These are phyloP conservation scores for Melinaea marsaeus DNA, from an alignment of 2,888 invertebrate species.

Conservation along the genomic window DNA sequence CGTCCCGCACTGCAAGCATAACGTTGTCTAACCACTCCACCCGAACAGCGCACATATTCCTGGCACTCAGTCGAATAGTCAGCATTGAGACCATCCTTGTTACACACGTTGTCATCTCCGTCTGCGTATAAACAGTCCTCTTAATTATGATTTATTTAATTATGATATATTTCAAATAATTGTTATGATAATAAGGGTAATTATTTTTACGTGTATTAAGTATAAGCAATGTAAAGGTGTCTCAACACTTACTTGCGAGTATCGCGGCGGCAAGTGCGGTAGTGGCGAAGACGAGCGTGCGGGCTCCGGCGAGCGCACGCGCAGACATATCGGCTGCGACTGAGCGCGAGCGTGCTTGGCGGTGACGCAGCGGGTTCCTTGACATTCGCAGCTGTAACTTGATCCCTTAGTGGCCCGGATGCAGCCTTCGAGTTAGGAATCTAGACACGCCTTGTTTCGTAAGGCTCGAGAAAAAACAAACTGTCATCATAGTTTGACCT, in stretches of 20 bases:
- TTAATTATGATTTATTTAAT: conserved; percentile 4
- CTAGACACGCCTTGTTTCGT: conserved; percentile 66
- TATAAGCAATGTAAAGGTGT: background rate
- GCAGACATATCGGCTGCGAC: conserved; percentile 69
- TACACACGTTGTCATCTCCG: conserved; percentile 50
- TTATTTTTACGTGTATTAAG: background rate
- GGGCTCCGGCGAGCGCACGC: conserved; percentile 52
- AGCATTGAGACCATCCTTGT: conserved; percentile 63
- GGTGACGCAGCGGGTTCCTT: conserved; percentile 60
- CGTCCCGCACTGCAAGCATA: conserved; percentile 62
- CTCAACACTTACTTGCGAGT: conserved; percentile 52
- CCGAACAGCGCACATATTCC: conserved; percentile 66
- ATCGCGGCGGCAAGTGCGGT: conserved; percentile 39
- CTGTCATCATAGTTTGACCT: conserved; percentile 50
- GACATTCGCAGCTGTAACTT: conserved; percentile 69
- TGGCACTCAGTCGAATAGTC: conserved; percentile 67
- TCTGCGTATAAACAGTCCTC: conserved; percentile 42
- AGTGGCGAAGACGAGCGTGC: conserved; percentile 35
- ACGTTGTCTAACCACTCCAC: conserved; percentile 48
- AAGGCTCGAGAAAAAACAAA: conserved; percentile 52
- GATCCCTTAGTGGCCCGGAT: conserved; percentile 73
- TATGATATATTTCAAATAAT: background rate
- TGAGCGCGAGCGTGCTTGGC: conserved; percentile 40
- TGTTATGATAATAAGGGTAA: too few species aligned
- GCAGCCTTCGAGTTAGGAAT: conserved; percentile 71